Evolutionary conservation across 2,888 invertebrate species (phyloP), one percentile per base, ranked within the genome.

Genomic region (Epirrhoe alternata): DNA sequence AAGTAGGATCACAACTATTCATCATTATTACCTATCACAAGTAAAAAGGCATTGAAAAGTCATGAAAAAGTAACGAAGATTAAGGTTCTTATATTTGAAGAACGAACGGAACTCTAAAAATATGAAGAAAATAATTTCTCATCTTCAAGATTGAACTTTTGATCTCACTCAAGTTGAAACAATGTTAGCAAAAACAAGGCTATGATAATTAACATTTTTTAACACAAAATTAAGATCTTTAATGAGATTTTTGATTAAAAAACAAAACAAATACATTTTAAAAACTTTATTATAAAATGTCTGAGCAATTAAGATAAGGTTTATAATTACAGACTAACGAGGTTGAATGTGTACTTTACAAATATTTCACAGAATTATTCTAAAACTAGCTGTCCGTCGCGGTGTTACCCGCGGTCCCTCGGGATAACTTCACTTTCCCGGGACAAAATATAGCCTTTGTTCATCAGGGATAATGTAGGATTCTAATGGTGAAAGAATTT

Each of bases 111-210:
- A 12, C 38, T 42, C 12, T 1, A 42, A 3, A 42, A 42, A 42
- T 42, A 12, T n/a, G n/a, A 12, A 12, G 12, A 42, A 42, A 12
- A 12, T 12, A 42, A 42, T 42, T 42, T 42, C 12, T 12, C 12
- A 42, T 42, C 12, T 5, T 8, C 5, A 33, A 7, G 38, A 42
- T 5, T 42, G 38, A 50, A 54, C 49, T 47, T 47, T 47, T 47
- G 42, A n/a, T 42, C 6, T 16, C 6, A 16, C 16, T 47, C 16
- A 47, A 47, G 6, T 47, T 47, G 14, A 16, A 47, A 47, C 47
- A 47, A 47, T 47, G 14, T 47, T 47, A 47, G 47, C 47, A 16
- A 47, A 47, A 47, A 47, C 47, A n/a, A n/a, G n/a, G 6, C 7
- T 16, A 0, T 6, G 14, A 14, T 47, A 47, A 47, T 47, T 47